Conservation (phyloP, 1,140 invertebrate genomes). For the honey bee (Apis mellifera) region DNA sequence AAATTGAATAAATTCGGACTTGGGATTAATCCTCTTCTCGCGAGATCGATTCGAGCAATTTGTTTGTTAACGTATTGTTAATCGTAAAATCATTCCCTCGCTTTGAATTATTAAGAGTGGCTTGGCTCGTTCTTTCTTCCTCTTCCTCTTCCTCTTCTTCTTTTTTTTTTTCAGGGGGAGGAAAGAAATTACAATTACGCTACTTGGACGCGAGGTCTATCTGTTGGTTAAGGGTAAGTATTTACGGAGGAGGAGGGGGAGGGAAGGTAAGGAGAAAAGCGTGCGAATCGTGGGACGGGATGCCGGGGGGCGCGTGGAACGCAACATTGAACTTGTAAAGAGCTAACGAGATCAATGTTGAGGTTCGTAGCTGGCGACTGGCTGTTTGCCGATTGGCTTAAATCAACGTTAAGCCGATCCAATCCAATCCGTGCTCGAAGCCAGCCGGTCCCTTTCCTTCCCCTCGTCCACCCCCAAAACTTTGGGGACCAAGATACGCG, state of each 20-base stretch:
- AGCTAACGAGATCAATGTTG: slow-evolving; percentile 80
- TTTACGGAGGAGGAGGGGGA: background rate
- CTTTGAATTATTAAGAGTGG: too few relatives aligned
- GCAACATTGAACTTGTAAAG: slow-evolving; percentile 80
- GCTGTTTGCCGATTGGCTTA: slow-evolving; percentile 81
- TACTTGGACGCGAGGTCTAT: too few relatives aligned
- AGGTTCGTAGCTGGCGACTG: slow-evolving; percentile 74
- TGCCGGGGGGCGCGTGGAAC: slow-evolving; percentile 55
- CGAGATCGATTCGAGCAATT: too few relatives aligned
- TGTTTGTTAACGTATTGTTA: too few relatives aligned
- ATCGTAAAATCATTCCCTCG: too few relatives aligned
- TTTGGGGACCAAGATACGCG: slow-evolving; percentile 54
- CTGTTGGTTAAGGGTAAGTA: too few relatives aligned
- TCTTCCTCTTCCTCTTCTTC: too few relatives aligned
- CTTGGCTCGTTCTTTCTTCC: too few relatives aligned
- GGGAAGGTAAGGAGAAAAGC: background rate
- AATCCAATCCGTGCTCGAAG: slow-evolving; percentile 77
- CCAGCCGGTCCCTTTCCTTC: slow-evolving; percentile 74
- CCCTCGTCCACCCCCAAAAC: slow-evolving; percentile 57
- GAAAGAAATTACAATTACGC: too few relatives aligned
- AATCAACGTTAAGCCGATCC: slow-evolving; percentile 82
- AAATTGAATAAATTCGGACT: too few relatives aligned
- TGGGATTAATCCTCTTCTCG: too few relatives aligned
- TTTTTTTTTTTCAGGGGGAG: too few relatives aligned
- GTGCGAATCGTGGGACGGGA: slow-evolving; percentile 39